These are phyloP conservation scores for Melitaea athalia DNA, from an alignment of 2,888 invertebrate genomes.

Conservation along the genomic window DNA sequence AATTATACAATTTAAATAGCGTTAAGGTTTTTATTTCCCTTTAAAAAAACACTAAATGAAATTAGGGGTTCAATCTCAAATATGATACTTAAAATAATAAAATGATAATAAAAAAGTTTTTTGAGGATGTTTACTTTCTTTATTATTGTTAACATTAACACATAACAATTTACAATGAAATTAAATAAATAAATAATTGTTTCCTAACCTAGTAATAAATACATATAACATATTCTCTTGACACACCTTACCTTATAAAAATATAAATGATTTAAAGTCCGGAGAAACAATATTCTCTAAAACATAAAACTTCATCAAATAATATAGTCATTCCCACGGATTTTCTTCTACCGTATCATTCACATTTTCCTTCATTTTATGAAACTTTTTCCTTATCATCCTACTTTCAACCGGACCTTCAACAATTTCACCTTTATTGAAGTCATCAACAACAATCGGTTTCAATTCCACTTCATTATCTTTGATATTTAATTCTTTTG, in stretches of 20 bases:
- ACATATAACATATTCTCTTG: neutral
- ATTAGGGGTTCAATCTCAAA: too few species aligned
- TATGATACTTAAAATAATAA: too few species aligned
- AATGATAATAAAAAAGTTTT: too few species aligned
- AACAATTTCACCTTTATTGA: constrained; percentile 72
- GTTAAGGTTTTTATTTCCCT: too few species aligned
- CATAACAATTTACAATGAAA: too few species aligned
- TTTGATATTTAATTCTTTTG: constrained; percentile 49
- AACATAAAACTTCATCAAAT: constrained; percentile 70
- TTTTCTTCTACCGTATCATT: constrained; percentile 69
- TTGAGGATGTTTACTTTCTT: too few species aligned
- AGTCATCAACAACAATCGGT: constrained; percentile 60
- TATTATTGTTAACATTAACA: too few species aligned
- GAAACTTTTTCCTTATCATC: constrained; percentile 60
- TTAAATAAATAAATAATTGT: neutral
- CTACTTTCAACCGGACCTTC: constrained; percentile 63
- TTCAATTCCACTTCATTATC: constrained; percentile 45
- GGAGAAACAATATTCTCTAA: constrained; percentile 68
- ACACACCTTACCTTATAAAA: constrained; percentile 47
- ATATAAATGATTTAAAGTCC: constrained; percentile 67
- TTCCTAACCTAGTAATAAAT: neutral
- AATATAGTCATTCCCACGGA: constrained; percentile 80
- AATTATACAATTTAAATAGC: too few species aligned
- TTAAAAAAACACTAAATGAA: too few species aligned
- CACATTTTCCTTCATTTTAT: constrained; percentile 62